Evolutionary conservation across 1,140 invertebrate species (phyloP).

Genomic region (Apis florea): DNA sequence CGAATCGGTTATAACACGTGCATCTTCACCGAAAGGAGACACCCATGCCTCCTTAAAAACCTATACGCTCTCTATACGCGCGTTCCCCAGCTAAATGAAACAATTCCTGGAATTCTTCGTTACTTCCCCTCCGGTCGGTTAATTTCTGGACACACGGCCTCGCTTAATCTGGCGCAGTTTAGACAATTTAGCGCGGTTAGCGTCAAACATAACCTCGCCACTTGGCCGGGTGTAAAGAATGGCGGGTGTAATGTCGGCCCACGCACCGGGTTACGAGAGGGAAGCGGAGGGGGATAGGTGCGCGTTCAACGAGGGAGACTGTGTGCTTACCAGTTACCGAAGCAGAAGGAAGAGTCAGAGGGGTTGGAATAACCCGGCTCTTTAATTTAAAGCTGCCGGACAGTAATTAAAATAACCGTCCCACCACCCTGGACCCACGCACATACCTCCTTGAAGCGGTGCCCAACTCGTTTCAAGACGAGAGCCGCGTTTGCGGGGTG

Average conservation of each 20-base stretch:
- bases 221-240: conserved; percentile 71
- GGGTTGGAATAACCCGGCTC: conserved; percentile 75
- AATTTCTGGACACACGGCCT: conserved; percentile 68
- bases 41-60: conserved; percentile 18
- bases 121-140: conserved; percentile 60
- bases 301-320: conserved; percentile 26
- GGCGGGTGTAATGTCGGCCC: conserved; percentile 69
- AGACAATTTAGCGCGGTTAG: conserved; percentile 75
- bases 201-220: conserved; percentile 73
- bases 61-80: background rate
- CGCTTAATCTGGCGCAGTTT: conserved; percentile 71
- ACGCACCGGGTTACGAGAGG: conserved; percentile 41
- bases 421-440: conserved; percentile 4
- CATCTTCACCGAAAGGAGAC: no score
- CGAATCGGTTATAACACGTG: conserved; percentile 3
- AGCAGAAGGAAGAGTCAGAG: conserved; percentile 63
- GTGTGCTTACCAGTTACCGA: conserved; percentile 69
- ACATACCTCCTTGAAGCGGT: conserved; percentile 68
- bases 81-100: conserved; percentile 64
- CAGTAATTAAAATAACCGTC: conserved; percentile 81
- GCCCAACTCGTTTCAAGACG: conserved; percentile 65
- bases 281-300: conserved; percentile 29
- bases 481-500: background rate
- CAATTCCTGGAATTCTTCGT: conserved; percentile 71
- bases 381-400: conserved; percentile 79